phyloP scores from a whole-genome alignment of 1,140 invertebrate genomes.

The Magallana gigas region DNA sequence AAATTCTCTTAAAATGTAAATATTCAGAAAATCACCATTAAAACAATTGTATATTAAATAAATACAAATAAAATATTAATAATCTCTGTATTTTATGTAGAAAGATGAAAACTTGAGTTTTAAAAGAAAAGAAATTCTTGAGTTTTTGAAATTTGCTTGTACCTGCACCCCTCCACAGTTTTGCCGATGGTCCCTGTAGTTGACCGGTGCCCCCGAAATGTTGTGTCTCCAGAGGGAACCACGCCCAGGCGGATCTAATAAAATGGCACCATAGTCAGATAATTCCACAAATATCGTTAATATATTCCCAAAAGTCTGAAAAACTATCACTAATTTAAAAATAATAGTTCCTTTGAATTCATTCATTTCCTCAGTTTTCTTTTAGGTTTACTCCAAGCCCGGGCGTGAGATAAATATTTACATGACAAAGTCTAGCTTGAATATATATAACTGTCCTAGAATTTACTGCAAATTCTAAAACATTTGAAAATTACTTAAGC shows the following conservation, averaged over 20 bases:
- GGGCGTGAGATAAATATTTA: background rate
- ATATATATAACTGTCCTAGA: slow-evolving; percentile 22
- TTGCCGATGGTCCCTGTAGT: background rate
- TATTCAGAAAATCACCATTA: too few relatives aligned
- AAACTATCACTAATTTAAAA: slow-evolving; percentile 11
- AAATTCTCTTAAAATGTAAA: too few relatives aligned
- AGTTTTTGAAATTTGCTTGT: background rate
- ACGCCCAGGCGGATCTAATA: background rate
- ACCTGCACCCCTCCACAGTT: slow-evolving; percentile 13
- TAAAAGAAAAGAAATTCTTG: too few relatives aligned
- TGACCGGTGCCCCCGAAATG: background rate
- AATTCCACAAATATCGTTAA: background rate
- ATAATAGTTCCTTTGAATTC: background rate
- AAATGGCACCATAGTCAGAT: background rate
- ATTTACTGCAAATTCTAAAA: background rate
- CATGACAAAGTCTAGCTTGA: background rate
- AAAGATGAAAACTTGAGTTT: too few relatives aligned
- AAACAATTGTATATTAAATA: too few relatives aligned
- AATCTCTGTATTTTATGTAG: too few relatives aligned
- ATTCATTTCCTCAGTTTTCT: background rate
- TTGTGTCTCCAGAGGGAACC: slow-evolving; percentile 26
- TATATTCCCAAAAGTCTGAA: background rate
- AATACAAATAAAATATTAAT: too few relatives aligned
- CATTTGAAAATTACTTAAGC: slow-evolving; percentile 16
- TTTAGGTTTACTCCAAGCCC: background rate